Conservation (phyloP, 2,797 vertebrate genomes). For the Rhynchotus rufescens region DNA sequence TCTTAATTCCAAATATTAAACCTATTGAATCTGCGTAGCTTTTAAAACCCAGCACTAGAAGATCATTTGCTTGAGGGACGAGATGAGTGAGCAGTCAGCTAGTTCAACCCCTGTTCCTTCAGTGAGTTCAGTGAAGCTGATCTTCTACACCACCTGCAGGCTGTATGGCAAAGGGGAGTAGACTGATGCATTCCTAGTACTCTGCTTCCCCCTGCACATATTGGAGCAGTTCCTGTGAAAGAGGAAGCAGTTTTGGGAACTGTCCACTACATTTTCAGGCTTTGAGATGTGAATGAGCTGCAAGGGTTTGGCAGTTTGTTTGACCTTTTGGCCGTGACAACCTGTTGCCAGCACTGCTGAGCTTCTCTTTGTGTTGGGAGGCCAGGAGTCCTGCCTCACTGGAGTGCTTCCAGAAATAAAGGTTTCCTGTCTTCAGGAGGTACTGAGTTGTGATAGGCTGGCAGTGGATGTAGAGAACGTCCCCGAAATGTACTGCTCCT, state of each 20-base stretch:
- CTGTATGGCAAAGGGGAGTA: not conserved
- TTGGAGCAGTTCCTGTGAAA: not conserved
- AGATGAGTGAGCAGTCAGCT: not conserved
- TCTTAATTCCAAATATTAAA: not conserved
- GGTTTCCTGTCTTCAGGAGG: not conserved
- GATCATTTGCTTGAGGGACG: not conserved
- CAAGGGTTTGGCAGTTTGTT: not conserved
- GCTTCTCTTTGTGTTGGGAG: not conserved
- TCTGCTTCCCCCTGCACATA: not conserved
- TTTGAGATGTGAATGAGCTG: not conserved
- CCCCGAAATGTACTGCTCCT: not conserved
- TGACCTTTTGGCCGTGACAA: not conserved
- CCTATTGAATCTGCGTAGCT: not conserved
- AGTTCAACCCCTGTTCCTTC: not conserved
- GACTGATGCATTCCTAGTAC: not conserved
- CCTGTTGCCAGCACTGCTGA: not conserved
- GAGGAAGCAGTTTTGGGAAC: not conserved
- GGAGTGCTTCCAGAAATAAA: not conserved
- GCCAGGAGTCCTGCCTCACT: not conserved
- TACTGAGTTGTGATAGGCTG: slow-evolving; percentile 17
- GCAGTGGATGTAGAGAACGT: not conserved
- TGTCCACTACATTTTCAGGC: not conserved
- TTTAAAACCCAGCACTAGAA: not conserved
- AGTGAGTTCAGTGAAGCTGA: not conserved
- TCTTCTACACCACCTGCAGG: not conserved